Conservation (phyloP, 2,888 invertebrate species). For the Ennomos quercinarius region DNA sequence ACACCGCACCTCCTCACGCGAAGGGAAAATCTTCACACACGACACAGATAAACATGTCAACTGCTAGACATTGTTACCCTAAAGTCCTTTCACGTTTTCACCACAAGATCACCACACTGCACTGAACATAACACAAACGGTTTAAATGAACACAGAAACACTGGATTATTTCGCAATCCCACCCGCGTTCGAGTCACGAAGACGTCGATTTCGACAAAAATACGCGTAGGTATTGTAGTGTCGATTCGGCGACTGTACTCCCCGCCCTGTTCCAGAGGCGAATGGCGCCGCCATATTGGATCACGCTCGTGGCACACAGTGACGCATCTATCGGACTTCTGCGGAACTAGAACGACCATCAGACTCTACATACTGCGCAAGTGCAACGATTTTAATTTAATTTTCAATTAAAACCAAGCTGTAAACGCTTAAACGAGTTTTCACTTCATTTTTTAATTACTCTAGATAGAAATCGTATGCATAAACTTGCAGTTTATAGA, state of each 20-base stretch:
- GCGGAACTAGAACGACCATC: constrained; percentile 53
- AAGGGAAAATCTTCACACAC: constrained; percentile 86
- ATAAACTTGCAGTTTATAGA: background rate
- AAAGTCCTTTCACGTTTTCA: constrained; percentile 82
- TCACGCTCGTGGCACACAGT: constrained; percentile 63
- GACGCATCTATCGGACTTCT: constrained; percentile 69
- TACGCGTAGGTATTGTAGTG: constrained; percentile 81
- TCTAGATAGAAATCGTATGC: background rate
- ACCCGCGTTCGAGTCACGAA: constrained; percentile 82
- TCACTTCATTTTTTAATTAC: background rate
- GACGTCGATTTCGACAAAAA: constrained; percentile 78
- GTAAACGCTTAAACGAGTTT: background rate
- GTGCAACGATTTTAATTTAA: constrained; percentile 11
- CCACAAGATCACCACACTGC: constrained; percentile 74
- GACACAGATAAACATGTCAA: constrained; percentile 86
- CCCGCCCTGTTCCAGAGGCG: constrained; percentile 84
- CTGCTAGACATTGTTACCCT: constrained; percentile 84
- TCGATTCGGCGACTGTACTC: constrained; percentile 82
- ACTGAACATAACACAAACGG: constrained; percentile 78
- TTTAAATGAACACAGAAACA: constrained; percentile 77
- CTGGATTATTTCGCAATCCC: constrained; percentile 77
- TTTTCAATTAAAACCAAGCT: background rate
- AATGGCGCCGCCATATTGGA: constrained; percentile 84
- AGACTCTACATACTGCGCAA: constrained; percentile 27
- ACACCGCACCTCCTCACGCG: constrained; percentile 82